phyloP scores from a whole-genome alignment of 1,140 invertebrate species.

The Varroa destructor region DNA sequence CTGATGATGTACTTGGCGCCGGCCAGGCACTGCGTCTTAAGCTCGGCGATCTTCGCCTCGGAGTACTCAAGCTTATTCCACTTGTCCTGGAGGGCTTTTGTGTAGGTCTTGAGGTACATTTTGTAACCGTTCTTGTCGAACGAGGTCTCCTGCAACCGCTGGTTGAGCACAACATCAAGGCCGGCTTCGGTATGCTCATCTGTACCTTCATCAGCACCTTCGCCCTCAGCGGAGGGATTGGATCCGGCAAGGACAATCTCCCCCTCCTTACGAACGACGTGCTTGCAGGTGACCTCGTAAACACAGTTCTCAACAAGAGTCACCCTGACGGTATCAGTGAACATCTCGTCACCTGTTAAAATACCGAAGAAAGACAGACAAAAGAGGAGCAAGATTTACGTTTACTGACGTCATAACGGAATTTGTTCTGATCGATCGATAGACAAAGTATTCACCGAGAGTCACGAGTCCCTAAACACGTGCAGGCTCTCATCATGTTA shows the following conservation, averaged over 20 bases:
- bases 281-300: slow-evolving; percentile 80
- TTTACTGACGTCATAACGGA: background rate
- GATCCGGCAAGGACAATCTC: slow-evolving; percentile 68
- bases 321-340: slow-evolving; percentile 90
- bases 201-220: slow-evolving; percentile 66
- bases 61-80: slow-evolving; percentile 56
- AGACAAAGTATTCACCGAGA: background rate
- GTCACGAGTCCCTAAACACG: background rate
- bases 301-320: slow-evolving; percentile 81
- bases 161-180: slow-evolving; percentile 83
- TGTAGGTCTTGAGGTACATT: slow-evolving; percentile 82
- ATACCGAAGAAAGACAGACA: slow-evolving; percentile 32
- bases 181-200: slow-evolving; percentile 60
- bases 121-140: slow-evolving; percentile 57
- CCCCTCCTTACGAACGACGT: slow-evolving; percentile 57
- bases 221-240: slow-evolving; percentile 73
- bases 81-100: slow-evolving; percentile 77
- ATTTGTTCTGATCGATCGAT: background rate
- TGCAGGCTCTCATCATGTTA: too few species aligned
- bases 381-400: background rate
- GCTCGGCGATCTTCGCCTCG: slow-evolving; percentile 40
- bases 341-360: slow-evolving; percentile 84
- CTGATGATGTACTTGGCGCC: slow-evolving; percentile 83
- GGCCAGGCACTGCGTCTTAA: slow-evolving; percentile 80
- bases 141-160: slow-evolving; percentile 68